Base-by-base conservation (phyloP, 2,797 vertebrate genomes). In the Sebastes hubbsi region DNA sequence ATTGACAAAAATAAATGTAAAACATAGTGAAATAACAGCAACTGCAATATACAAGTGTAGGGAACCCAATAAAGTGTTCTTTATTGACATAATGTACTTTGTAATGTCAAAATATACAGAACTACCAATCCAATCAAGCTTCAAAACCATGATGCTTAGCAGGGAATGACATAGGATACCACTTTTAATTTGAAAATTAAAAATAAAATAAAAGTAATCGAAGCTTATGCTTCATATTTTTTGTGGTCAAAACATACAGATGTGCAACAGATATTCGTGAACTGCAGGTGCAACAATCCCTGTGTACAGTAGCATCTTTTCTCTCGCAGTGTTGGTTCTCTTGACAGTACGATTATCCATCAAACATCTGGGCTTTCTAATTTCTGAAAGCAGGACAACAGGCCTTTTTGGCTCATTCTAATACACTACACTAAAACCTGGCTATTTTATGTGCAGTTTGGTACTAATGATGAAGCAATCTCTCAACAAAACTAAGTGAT, bases 401-500 rank as follows among this genome's bases (percentile, higher is more conserved):
- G 12, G 25, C 64, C 24, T 38, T 0, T 46, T 32, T 81, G 30
- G 34, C 71, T 70, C 8, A 8, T 77, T 78, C 32, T 63, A 38
- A 71, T 72, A 59, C 66, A 77, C 72, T 24, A 30, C 27, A 75
- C 78, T 72, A 75, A 75, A 78, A 75, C 52, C 54, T 72, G 65
- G 24, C 66, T 69, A 67, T 83, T 83, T 80, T 78, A 66, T 71
- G 56, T 81, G 58, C 62, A 59, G 30, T 80, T 78, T 75, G 63
- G n/a, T 80, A 58, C 63, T 52, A 60, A 78, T 74, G 60, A 77
- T 80, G 72, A 87, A 89, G 65, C 80, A 75, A 78, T 79, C 75
- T 82, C 68, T 88, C 59, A 72, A 80, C 24, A 68, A 87, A 87
- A 72, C 71, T 81, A 83, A 87, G 78, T 72, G 64, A 84, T 67